These are phyloP conservation scores for Sebastes nivosus DNA, from an alignment of 2,797 vertebrate genomes.

Conservation along the genomic window DNA sequence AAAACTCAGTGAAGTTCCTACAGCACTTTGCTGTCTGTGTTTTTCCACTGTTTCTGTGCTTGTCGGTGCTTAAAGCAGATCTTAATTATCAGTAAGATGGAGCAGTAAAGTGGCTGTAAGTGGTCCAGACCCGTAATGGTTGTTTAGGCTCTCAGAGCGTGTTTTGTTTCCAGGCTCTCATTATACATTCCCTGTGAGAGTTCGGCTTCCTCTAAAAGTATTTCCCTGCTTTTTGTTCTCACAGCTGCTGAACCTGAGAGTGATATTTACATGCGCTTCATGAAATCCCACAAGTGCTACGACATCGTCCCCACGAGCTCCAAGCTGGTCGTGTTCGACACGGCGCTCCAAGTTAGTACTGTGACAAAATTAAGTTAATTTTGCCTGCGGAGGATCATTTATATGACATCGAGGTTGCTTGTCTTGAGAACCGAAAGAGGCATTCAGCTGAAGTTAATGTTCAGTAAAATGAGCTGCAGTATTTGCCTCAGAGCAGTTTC, in stretches of 20 bases:
- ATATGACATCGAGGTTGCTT: neutral
- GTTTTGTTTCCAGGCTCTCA: conserved; percentile 48
- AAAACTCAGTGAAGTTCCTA: neutral
- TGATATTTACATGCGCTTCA: conserved; percentile 97
- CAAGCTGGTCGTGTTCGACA: conserved; percentile 98
- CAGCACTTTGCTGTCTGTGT: conserved; percentile 2
- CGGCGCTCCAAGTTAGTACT: conserved; percentile 92
- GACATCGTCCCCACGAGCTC: conserved; percentile 99
- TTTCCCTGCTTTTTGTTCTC: conserved; percentile 19
- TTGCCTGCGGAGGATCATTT: neutral
- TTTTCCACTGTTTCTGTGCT: conserved; percentile 43
- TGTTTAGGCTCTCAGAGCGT: conserved; percentile 48
- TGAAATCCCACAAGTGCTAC: conserved; percentile 99
- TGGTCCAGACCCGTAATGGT: conserved; percentile 61
- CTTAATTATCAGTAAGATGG: conserved; percentile 55
- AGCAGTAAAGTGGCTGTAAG: conserved; percentile 66
- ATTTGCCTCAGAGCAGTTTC: conserved; percentile 35
- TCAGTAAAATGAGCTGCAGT: conserved; percentile 30
- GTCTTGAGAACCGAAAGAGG: neutral
- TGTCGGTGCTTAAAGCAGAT: conserved; percentile 29
- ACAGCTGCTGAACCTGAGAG: conserved; percentile 94
- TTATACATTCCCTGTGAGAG: conserved; percentile 59
- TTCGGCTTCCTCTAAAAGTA: conserved; percentile 37
- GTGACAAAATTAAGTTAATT: neutral
- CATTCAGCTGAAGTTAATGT: conserved; percentile 60